Conservation (phyloP, 2,797 vertebrate species). For the Pantherophis alleghaniensis region DNA sequence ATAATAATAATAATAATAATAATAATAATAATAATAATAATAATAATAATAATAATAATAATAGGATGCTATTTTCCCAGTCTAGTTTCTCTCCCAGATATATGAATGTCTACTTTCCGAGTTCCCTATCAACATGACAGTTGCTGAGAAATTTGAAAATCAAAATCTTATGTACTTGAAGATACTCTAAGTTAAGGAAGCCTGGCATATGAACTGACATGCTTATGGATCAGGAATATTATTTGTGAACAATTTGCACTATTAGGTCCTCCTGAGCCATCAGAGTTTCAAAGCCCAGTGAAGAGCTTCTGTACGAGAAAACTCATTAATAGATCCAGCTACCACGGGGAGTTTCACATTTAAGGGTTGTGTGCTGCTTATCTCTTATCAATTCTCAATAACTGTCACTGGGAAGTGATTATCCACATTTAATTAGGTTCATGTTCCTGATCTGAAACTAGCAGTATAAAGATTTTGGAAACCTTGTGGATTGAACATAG, state of each 20-base stretch:
- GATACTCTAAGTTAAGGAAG: background rate
- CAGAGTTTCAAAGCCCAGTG: background rate
- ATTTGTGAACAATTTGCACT: background rate
- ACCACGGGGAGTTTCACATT: background rate
- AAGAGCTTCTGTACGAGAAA: background rate
- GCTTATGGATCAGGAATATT: background rate
- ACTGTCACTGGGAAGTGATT: background rate
- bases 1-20: too few species aligned
- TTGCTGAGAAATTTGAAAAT: background rate
- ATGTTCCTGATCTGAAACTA: background rate
- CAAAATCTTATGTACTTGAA: background rate
- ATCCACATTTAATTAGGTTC: background rate
- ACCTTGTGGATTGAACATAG: background rate
- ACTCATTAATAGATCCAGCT: background rate
- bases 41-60: too few species aligned
- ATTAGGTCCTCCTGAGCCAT: background rate
- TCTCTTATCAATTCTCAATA: background rate
- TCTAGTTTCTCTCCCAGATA: background rate
- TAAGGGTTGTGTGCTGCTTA: background rate
- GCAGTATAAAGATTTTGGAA: background rate
- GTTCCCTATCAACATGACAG: background rate
- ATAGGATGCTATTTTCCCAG: background rate
- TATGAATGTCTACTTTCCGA: background rate
- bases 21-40: too few species aligned
- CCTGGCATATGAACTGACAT: background rate